Conservation (phyloP, 1,140 invertebrate species). For the Trichomalopsis sarcophagae region DNA sequence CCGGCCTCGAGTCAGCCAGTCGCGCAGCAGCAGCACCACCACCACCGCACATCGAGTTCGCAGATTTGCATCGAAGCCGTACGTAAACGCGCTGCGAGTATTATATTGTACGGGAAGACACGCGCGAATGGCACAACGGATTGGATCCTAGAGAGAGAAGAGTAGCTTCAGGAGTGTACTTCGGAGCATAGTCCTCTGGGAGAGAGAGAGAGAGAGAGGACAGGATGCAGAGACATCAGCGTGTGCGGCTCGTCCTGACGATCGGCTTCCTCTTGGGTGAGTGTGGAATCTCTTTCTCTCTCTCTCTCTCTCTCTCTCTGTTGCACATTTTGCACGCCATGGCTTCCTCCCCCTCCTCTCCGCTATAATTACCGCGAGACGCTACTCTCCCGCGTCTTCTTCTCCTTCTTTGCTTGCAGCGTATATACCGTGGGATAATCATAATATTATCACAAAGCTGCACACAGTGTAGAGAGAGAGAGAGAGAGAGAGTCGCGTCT, state of each 20-base stretch:
- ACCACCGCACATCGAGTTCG: too few species aligned
- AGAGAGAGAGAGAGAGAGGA: too few species aligned
- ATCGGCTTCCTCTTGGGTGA: constrained; percentile 29
- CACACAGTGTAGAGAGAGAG: not conserved
- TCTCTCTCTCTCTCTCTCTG: not conserved
- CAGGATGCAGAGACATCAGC: not conserved
- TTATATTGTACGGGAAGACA: not conserved
- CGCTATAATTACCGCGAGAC: not conserved
- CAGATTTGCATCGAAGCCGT: too few species aligned
- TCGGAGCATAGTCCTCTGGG: too few species aligned
- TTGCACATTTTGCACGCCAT: not conserved
- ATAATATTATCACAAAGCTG: not conserved
- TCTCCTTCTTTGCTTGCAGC: not conserved
- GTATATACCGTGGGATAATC: not conserved
- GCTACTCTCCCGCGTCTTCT: too few species aligned
- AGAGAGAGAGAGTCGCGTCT: not conserved
- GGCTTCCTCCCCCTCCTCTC: not conserved
- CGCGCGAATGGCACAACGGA: not conserved
- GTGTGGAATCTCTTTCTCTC: not conserved
- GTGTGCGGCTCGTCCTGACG: not conserved
- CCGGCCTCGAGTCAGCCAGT: not conserved
- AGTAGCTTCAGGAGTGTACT: too few species aligned
- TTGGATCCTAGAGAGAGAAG: not conserved
- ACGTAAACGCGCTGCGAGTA: too few species aligned
- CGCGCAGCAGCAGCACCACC: not conserved